Evolutionary conservation across 2,113 vertebrate genomes (phyloP).

Genomic region (Drymodes brunneopygia): DNA sequence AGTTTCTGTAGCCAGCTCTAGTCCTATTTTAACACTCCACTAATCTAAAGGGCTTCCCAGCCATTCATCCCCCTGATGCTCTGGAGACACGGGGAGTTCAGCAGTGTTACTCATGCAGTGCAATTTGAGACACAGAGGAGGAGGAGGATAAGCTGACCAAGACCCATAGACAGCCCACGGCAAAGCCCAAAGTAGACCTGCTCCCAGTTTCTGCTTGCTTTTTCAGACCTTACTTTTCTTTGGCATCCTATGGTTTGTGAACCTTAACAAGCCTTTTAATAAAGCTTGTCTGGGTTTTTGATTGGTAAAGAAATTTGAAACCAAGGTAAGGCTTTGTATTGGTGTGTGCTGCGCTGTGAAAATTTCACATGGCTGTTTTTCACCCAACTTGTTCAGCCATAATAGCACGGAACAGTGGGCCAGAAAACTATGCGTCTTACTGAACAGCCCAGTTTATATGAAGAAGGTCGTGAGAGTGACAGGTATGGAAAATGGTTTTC

Average conservation of each 20-base stretch:
- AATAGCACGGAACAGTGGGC: neutral
- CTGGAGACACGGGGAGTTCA: neutral
- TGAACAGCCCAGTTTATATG: neutral
- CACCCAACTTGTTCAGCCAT: constrained; percentile 1
- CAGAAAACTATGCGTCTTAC: neutral
- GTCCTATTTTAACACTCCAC: neutral
- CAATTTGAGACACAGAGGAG: neutral
- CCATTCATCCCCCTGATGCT: neutral
- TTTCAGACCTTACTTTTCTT: constrained; percentile 35
- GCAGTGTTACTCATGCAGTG: neutral
- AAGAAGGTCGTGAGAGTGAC: neutral
- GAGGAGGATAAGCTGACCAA: neutral
- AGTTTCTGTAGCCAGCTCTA: neutral
- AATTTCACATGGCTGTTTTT: constrained; percentile 7
- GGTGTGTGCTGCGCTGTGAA: neutral
- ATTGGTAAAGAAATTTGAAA: constrained; percentile 42
- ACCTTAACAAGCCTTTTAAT: constrained; percentile 36
- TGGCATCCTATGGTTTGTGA: constrained; percentile 19
- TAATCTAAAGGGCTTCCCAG: neutral
- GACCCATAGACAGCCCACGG: neutral
- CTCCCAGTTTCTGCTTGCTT: neutral
- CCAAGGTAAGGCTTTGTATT: constrained; percentile 6
- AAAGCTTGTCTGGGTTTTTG: constrained; percentile 33
- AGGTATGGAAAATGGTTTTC: neutral
- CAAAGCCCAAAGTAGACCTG: neutral